Evolutionary conservation across 2,113 vertebrate genomes (phyloP).

Genomic region (zebrafish (Danio rerio)): DNA sequence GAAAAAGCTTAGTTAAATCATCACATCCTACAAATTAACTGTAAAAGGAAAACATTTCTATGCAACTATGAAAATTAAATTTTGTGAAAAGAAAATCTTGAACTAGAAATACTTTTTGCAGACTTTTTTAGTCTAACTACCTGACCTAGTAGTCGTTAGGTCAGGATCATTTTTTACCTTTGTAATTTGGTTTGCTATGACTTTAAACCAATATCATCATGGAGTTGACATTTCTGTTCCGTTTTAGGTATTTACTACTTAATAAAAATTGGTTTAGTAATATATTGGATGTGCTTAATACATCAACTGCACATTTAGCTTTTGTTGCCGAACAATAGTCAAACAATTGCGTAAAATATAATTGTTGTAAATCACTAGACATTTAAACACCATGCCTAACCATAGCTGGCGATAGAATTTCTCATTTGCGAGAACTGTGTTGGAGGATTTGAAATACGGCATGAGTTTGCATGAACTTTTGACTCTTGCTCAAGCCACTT

Average conservation of each 20-base stretch:
- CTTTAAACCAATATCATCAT: not conserved
- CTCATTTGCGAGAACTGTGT: conserved; percentile 24
- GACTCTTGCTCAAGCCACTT: not conserved
- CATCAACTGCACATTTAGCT: not conserved
- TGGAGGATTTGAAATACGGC: not conserved
- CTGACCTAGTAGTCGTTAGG: not conserved
- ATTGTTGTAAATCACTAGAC: conserved; percentile 3
- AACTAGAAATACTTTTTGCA: not conserved
- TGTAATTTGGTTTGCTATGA: not conserved
- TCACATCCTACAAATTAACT: not conserved
- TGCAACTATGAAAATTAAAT: not conserved
- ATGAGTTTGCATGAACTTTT: conserved; percentile 26
- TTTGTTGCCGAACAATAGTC: no score
- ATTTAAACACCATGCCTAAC: not conserved
- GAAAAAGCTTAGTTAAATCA: no score
- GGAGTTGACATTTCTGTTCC: not conserved
- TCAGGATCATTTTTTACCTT: not conserved
- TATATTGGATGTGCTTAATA: not conserved
- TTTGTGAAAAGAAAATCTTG: no score
- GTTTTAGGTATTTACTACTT: not conserved
- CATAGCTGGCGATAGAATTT: not conserved
- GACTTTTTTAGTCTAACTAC: not conserved
- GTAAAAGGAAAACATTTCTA: not conserved
- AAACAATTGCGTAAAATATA: not conserved
- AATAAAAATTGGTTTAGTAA: not conserved